Evolutionary conservation across 2,797 vertebrate genomes (phyloP), one percentile per base, ranked within the genome.

Genomic region (Spinibarbus caldwelli): DNA sequence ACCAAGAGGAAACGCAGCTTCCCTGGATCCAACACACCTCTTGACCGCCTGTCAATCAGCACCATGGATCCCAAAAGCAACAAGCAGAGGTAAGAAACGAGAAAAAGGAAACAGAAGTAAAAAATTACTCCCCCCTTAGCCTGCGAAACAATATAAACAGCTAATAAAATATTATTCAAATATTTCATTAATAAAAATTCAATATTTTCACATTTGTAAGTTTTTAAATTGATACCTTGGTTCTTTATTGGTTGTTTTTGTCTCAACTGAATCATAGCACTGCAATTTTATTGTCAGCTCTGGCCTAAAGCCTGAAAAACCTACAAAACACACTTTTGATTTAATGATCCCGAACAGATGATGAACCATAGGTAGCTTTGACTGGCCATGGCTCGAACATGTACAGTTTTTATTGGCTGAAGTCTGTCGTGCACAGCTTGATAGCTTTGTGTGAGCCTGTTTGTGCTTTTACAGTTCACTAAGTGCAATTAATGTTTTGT

Each of bases 1-100:
- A 96, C 96, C 8, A 98, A 98, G 92, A 97, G 92, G 89, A 99
- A 97, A 91, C 95, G 97, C 88, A 97, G 97, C 82, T 98, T 97
- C 88, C 89, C 95, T 0, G 95, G 96, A n/a, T 97, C 96, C 91
- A 96, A 91, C 3, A 91, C 95, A 7, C 97, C 96, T 0, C 88
- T 98, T 0, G 97, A 99, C 92, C 96, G 97, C 80, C 96, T 98
- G 87, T 98, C 97, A 0, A 89, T 95, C 10, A 93, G 94, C 59
- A 92, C 94, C 88, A 89, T 94, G 91, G 95, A 96, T 45, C 89
- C 93, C 85, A 97, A 96, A 90, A 89, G 88, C 85, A 88, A 80
- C 86, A 96, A 96, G 88, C 95, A 95, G 90, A 95, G 94, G 89
- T 94, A 93, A 45, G 17, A 23, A 43, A 62, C 7, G 11, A 72